Evolutionary conservation across 2,113 vertebrate genomes (phyloP).

Genomic region (Carassius carassius): DNA sequence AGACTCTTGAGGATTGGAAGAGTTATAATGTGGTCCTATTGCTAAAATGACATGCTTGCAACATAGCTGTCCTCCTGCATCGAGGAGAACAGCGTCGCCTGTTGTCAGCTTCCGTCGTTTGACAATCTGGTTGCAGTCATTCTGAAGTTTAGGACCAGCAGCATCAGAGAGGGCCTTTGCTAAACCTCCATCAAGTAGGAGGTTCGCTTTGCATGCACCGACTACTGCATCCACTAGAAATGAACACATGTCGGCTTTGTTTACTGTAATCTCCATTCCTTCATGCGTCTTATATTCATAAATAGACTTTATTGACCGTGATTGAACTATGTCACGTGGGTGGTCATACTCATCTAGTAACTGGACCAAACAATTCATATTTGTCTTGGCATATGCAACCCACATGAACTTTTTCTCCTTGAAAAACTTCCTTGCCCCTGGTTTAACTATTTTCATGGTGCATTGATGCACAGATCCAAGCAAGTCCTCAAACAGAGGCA

Average conservation of each 20-base stretch:
- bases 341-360: conserved; percentile 62
- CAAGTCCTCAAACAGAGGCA: conserved; percentile 50
- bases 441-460: conserved; percentile 64
- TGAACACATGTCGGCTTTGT: conserved; percentile 73
- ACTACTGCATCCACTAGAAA: conserved; percentile 78
- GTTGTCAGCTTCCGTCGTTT: conserved; percentile 21
- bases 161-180: conserved; percentile 69
- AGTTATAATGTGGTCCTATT: conserved; percentile 74
- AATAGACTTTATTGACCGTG: neutral
- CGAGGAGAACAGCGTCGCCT: conserved; percentile 65
- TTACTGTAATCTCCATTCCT: conserved; percentile 75
- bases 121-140: conserved; percentile 69
- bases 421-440: conserved; percentile 79
- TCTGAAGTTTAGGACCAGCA: conserved; percentile 78
- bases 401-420: conserved; percentile 62
- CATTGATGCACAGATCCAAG: conserved; percentile 64
- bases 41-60: conserved; percentile 81
- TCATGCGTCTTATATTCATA: conserved; percentile 55
- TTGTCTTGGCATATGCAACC: conserved; percentile 46
- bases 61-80: conserved; percentile 72
- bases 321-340: neutral
- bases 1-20: neutral
- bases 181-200: conserved; percentile 72
- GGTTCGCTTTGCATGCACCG: conserved; percentile 68
- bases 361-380: conserved; percentile 75